Percentiles rank a stretch among this genome's conserved stretches.
These are phyloP conservation scores for Chelidonichthys spinosus DNA, from an alignment of 2,797 vertebrate species.

Conservation along the genomic window DNA sequence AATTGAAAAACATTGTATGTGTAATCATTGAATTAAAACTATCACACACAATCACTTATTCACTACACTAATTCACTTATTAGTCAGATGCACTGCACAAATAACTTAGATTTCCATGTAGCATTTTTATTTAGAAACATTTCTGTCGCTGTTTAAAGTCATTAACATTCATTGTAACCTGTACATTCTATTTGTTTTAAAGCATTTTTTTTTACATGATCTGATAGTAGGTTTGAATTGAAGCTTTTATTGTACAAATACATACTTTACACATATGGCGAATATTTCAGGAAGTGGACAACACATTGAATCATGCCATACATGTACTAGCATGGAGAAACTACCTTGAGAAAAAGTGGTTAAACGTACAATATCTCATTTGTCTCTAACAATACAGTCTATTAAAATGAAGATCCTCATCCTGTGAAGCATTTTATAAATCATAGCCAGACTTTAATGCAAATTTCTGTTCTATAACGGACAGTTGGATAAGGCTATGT, in stretches of 20 bases:
- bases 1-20: no score
- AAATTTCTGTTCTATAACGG: constrained; percentile 65
- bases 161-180: constrained; percentile 59
- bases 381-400: constrained; percentile 26
- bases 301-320: constrained; percentile 42
- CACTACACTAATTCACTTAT: no score
- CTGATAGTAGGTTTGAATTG: constrained; percentile 48
- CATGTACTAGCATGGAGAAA: constrained; percentile 30
- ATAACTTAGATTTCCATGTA: constrained; percentile 36
- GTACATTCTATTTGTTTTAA: constrained; percentile 52
- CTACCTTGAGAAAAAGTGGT: constrained; percentile 30
- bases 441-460: constrained; percentile 40
- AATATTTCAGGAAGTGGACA: constrained; percentile 17
- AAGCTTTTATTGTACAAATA: constrained; percentile 60
- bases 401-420: constrained; percentile 40
- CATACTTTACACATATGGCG: constrained; percentile 58
- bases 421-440: constrained; percentile 40
- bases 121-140: constrained; percentile 72
- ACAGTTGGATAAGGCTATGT: constrained; percentile 62
- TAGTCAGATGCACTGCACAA: constrained; percentile 9
- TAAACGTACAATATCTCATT: constrained; percentile 9
- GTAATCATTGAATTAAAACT: no score
- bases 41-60: background rate
- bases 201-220: constrained; percentile 45
- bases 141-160: constrained; percentile 45